Base-by-base conservation (phyloP, 1,140 invertebrate genomes). In the Homalodisca vitripennis region DNA sequence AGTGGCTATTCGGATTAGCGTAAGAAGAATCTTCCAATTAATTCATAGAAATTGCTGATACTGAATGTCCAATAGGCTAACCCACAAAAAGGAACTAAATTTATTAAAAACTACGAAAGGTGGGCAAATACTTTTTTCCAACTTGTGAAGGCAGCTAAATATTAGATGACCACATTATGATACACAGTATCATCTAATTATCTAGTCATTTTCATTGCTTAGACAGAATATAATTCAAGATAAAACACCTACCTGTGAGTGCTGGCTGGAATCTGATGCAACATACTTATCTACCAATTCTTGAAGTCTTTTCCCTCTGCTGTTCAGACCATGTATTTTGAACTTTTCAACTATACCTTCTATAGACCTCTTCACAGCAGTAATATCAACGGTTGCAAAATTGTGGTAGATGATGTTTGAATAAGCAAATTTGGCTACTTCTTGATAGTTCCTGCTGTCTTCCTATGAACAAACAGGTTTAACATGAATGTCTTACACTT, bases 231-330 rank as follows among this genome's bases (percentile, higher is more conserved):
- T 10, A 53, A 20, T 6, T 12, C 3, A 14, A 53, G 12, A 53
- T 6, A 12, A 53, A 53, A 53, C 3, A 53, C 6, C n/a, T 60
- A 60, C 55, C 55, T 60, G 55, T 27, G 55, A 22, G 29, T 60
- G 55, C 2, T 60, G 55, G n/a, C 55, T 60, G 26, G 55, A 27
- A 24, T 60, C 55, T n/a, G 55, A 60, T 3, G 22, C 6, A 26
- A 60, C 2, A 29, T 60, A 60, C n/a, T 60, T 60, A 27, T 60
- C 55, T 12, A 60, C 55, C n/a, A 60, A 60, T 30, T 60, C 55
- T n/a, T 12, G 26, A 2, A 60, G n/a, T 27, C 26, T 2, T 2
- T 60, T n/a, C 3, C 22, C 55, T 60, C 55, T 60, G 2, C n/a
- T 60, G 10, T n/a, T 30, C 3, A 60, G 55, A 3, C 55, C 55